Evolutionary conservation across 2,113 vertebrate species (phyloP).

Genomic region (Lipophrys pholis): DNA sequence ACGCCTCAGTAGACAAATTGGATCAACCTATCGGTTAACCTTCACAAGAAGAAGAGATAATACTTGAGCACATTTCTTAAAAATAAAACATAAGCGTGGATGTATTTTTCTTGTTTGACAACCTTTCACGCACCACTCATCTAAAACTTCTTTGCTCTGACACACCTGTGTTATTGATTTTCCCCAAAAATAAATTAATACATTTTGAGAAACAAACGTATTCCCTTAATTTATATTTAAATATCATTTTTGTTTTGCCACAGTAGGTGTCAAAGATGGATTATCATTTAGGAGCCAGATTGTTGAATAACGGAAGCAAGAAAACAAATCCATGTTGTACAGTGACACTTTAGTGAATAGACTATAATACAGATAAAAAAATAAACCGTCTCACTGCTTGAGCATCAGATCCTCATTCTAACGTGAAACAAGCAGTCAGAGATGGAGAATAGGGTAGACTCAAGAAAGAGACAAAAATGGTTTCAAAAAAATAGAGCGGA

Average conservation of each 20-base stretch:
- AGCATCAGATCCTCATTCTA: constrained; percentile 42
- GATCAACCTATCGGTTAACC: constrained; percentile 84
- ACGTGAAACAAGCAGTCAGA: constrained; percentile 25
- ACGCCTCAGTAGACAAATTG: constrained; percentile 80
- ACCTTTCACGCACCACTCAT: constrained; percentile 32
- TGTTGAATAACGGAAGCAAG: neutral
- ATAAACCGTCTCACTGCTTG: constrained; percentile 6
- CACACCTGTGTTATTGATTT: constrained; percentile 34
- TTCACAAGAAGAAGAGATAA: constrained; percentile 80
- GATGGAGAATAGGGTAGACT: constrained; percentile 5
- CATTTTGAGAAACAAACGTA: neutral
- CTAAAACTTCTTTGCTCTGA: constrained; percentile 28
- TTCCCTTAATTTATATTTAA: neutral
- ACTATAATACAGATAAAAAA: constrained; percentile 26
- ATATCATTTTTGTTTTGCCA: too few species aligned
- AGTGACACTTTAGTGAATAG: neutral
- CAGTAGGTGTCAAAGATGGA: neutral
- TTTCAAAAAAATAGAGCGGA: constrained; percentile 34
- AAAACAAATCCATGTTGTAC: neutral
- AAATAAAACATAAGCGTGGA: constrained; percentile 66
- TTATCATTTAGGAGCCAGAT: neutral
- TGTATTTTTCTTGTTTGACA: constrained; percentile 68
- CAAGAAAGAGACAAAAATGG: constrained; percentile 12
- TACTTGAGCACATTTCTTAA: constrained; percentile 73
- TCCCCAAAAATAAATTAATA: too few species aligned